Conservation (phyloP, 2,113 vertebrate genomes). For the Nematolebias whitei region DNA sequence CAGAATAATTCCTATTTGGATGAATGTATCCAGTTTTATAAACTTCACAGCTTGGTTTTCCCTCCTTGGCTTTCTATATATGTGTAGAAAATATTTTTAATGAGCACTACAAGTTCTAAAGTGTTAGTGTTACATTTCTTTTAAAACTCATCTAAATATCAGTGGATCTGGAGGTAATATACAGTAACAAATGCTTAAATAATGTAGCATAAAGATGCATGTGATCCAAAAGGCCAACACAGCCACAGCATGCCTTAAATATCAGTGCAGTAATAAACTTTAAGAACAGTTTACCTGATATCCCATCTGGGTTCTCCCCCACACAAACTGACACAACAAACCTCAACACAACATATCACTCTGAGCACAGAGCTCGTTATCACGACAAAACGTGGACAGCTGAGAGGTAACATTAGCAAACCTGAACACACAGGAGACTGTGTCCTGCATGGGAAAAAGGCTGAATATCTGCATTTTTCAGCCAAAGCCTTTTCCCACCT, state of each 20-base stretch:
- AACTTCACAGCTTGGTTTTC: conserved; percentile 62
- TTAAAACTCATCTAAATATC: conserved; percentile 22
- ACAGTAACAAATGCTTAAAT: conserved; percentile 42
- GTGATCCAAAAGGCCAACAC: conserved; percentile 55
- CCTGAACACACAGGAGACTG: conserved; percentile 68
- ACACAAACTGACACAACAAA: conserved; percentile 46
- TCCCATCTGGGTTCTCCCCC: conserved; percentile 58
- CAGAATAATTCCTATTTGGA: conserved; percentile 36
- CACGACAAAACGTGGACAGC: conserved; percentile 51
- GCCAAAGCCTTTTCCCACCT: conserved; percentile 65
- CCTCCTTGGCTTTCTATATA: conserved; percentile 32
- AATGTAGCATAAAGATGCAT: conserved; percentile 57
- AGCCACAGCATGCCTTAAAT: conserved; percentile 70
- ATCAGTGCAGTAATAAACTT: conserved; percentile 68
- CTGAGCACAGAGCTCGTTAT: conserved; percentile 50
- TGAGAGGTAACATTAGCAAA: conserved; percentile 72
- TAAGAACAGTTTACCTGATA: conserved; percentile 69
- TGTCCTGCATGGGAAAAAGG: conserved; percentile 58
- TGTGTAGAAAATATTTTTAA: conserved; percentile 17
- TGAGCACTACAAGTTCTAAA: conserved; percentile 48
- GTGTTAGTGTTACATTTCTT: conserved; percentile 57
- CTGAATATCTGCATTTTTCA: conserved; percentile 41
- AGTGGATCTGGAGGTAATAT: conserved; percentile 45
- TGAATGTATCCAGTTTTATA: conserved; percentile 37
- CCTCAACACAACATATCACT: conserved; percentile 52